Base-by-base conservation (phyloP, 1,140 invertebrate genomes). In the Danaus melanippus region DNA sequence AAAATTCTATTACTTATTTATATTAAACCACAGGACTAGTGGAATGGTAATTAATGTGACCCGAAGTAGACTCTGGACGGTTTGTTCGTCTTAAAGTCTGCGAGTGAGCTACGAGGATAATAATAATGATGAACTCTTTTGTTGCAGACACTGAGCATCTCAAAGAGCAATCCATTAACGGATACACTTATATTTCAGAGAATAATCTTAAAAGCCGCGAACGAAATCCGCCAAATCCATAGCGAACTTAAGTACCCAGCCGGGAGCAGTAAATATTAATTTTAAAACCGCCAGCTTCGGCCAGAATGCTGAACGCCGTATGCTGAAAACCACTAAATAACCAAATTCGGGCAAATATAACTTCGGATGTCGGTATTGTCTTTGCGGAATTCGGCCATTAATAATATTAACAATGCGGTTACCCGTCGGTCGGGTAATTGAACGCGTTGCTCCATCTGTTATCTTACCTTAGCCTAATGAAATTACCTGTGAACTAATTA, bases 401-500 rank as follows among this genome's bases (percentile, higher is more conserved):
- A 79, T 79, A 79, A 79, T 62, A 74, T 70, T 67, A 62, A 76
- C 72, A 76, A 75, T 75, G 67, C 73, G 68, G 64, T 68, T 59
- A 46, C 62, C 64, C 67, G 53, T 55, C 58, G 58, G 46, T 42
- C 54, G 60, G 63, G 66, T 75, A 79, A 79, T 75, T 70, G 74
- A 70, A 67, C 69, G 56, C 57, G 60, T 62, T 62, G 50, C 48
- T 65, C 68, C 68, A 69, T 74, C 65, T 63, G 62, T 70, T 74
- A 74, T 75, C 73, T 71, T 58, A 57, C 58, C 51, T 60, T 64
- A 42, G 50, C 56, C 59, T 69, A 70, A 76, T 76, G 71, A 59
- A 71, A 72, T 73, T 73, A 66, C 67, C 65, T 67, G 64, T 56
- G 56, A 44, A 58, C 54, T 74, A 65, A 65, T 65, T 72, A 70